Conservation (phyloP, 1,140 invertebrate genomes). For the Linepithema humile region DNA sequence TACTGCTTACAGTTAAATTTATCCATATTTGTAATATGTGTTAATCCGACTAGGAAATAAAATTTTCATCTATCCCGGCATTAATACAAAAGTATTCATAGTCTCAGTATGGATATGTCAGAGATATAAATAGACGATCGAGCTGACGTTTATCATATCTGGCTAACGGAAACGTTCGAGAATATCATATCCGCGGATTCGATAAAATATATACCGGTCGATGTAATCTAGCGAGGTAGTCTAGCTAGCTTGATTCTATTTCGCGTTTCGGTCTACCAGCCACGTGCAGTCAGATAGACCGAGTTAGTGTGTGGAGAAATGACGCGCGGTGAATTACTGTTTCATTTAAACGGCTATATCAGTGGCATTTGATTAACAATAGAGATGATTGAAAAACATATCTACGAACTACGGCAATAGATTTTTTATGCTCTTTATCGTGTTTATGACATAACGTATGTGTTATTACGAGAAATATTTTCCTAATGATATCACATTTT, state of each 20-base stretch:
- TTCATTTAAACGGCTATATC: constrained; percentile 62
- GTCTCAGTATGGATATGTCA: constrained; percentile 26
- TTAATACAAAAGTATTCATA: constrained; percentile 26
- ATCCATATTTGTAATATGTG: background rate
- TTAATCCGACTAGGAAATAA: constrained; percentile 17
- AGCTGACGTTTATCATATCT: constrained; percentile 52
- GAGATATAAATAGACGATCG: constrained; percentile 63
- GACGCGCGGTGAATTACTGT: constrained; percentile 63
- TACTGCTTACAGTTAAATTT: background rate
- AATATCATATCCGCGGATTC: constrained; percentile 51
- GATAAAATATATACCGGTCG: constrained; percentile 64
- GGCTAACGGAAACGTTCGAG: constrained; percentile 55
- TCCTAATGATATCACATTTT: too few relatives aligned
- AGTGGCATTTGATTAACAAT: constrained; percentile 25
- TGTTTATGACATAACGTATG: too few relatives aligned
- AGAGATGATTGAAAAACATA: constrained; percentile 26
- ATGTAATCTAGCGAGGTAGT: constrained; percentile 58
- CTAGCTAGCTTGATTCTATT: constrained; percentile 67
- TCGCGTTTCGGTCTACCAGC: constrained; percentile 58
- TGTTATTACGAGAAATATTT: too few relatives aligned
- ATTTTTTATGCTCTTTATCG: too few relatives aligned
- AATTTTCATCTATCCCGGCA: constrained; percentile 24
- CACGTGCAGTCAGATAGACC: constrained; percentile 61
- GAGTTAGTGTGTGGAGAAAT: constrained; percentile 58
- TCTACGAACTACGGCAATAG: background rate